Evolutionary conservation across 92 coral and sea anemone genomes (phyloP), one percentile per base, ranked within the genome.

Genomic region (Isaurus tuberculatus): DNA sequence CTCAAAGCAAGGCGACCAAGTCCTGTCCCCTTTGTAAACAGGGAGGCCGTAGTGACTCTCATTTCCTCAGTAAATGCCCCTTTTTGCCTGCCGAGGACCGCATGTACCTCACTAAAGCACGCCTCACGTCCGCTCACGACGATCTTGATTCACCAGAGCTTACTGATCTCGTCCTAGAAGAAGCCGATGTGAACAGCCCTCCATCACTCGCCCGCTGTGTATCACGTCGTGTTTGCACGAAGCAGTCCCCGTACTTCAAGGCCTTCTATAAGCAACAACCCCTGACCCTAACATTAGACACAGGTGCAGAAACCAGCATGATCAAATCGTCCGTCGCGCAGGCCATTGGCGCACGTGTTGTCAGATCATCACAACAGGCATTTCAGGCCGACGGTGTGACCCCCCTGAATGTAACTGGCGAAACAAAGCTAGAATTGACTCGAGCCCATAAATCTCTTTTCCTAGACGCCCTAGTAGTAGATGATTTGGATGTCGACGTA

Each of bases 261-360:
- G 94, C 83, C 16, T 88, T 70, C 70, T 69, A 87, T 89, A 66
- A 34, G 65, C 89, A 84, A 10, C 81, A 86, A n/a, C 91, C 91
- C 0, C 8, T 90, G 7, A 73, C 36, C 3, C 27, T 79, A 8
- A 58, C 72, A 17, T 32, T 79, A 2, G 84, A 79, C 20, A 83
- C 55, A 15, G 93, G 86, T 11, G 91, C 91, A 10, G 89, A 88
- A 51, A 79, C 88, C 55, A 91, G 73, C 31, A 65, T 42, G 63
- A 85, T 85, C 16, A 61, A 77, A n/a, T 33, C 29, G 27, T 60
- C 61, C 20, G 48, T 28, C 79, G 69, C 79, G 3, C 49, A 83
- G 1, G 27, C 60, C n/a, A 67, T 44, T 31, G 86, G 69, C 2
- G 78, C 53, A 1, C 66, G 43, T 58, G 53, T 65, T 10, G 26